Base-by-base conservation (phyloP, 2,797 vertebrate species). In the Decapterus maruadsi region DNA sequence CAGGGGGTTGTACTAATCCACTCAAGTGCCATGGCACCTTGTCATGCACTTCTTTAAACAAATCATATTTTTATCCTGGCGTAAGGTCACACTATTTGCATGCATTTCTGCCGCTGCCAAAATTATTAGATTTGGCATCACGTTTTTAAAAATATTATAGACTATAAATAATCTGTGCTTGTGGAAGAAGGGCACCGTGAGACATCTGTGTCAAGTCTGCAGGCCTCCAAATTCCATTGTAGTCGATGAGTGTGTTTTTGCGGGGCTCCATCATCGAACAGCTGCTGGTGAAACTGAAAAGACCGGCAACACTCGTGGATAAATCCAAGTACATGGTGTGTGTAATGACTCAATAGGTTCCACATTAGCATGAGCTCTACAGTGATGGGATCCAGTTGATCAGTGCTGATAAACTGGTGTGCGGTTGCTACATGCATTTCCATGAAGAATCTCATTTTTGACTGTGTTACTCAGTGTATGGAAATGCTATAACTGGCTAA, bases 21-120 rank as follows among this genome's bases (percentile, higher is more conserved):
- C 87, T 92, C 87, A 92, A 91, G 87, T 78, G 80, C 89, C 84
- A 84, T 85, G 84, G 88, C 87, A 92, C 90, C 90, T 91, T 91
- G 88, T 92, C 89, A 88, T 77, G 86, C 86, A 85, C 87, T 84
- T 92, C 90, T 90, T 89, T 90, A 92, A 92, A 90, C 87, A 92
- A 90, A 90, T 91, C 86, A 84, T 92, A 91, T 91, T 91, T 93
- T 89, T 90, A 91, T 90, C 88, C 80, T 42, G 58, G 61, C 74
- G 40, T 89, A 76, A 90, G 87, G 87, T 91, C 90, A 89, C 86
- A 81, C 77, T 88, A 72, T 89, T 91, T 90, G 86, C 77, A 86
- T 77, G 77, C 68, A 70, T 79, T 87, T 84, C 68, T 68, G 45
- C 36, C 19, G 79, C 72, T 87, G 82, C 80, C 85, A 86, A 86